phyloP scores from a whole-genome alignment of 2,797 vertebrate genomes.

The Chaenodraco wilsoni region DNA sequence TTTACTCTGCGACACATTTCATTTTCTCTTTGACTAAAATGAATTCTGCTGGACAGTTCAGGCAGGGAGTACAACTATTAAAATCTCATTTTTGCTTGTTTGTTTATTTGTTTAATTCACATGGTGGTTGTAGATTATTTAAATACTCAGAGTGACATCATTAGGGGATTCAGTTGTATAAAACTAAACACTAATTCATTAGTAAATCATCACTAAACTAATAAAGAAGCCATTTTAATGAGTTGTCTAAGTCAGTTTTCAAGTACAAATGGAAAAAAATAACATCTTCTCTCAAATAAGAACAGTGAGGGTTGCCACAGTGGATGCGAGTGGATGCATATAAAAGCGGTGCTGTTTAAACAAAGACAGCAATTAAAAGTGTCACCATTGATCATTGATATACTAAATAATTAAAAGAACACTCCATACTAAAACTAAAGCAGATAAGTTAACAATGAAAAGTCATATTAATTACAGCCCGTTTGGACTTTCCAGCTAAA shows the following conservation, averaged over 20 bases:
- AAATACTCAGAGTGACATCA: neutral
- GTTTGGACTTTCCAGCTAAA: neutral
- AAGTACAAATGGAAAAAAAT: neutral
- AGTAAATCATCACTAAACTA: neutral
- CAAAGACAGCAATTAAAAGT: neutral
- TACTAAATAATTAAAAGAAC: too few relatives aligned
- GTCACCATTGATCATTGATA: neutral
- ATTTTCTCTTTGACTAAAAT: constrained; percentile 24
- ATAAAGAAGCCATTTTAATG: neutral
- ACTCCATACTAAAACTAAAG: neutral
- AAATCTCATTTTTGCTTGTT: constrained; percentile 12
- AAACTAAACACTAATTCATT: neutral
- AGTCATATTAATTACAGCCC: neutral
- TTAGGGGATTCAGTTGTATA: neutral
- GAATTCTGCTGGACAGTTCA: constrained; percentile 16
- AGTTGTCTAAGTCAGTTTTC: neutral
- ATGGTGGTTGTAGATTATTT: constrained; percentile 3
- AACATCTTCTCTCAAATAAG: neutral
- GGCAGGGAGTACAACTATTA: neutral
- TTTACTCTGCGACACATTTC: constrained; percentile 16
- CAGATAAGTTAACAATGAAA: neutral
- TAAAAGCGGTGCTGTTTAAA: neutral
- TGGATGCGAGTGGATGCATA: too few relatives aligned
- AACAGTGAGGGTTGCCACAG: neutral
- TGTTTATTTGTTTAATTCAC: constrained; percentile 20